Evolutionary conservation across 1,140 invertebrate genomes (phyloP).

Genomic region (Tribolium madens): DNA sequence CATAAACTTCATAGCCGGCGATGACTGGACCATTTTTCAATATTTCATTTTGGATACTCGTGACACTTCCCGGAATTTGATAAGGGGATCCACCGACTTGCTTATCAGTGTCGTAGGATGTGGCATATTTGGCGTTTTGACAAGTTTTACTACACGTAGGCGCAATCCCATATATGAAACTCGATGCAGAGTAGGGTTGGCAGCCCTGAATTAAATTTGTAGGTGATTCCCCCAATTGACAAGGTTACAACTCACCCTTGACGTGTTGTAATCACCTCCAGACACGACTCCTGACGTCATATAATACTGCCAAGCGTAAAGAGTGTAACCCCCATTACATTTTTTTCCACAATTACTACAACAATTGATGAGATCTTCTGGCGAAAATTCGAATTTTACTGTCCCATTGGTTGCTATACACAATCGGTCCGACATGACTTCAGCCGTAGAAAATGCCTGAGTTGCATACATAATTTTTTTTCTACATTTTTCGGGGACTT

Average conservation of each 20-base stretch:
- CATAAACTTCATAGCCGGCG: conserved; percentile 89
- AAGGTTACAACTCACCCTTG: not conserved
- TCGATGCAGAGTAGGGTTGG: not conserved
- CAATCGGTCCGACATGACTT: conserved; percentile 28
- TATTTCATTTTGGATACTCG: conserved; percentile 85
- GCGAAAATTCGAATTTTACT: conserved; percentile 22
- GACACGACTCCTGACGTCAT: not conserved
- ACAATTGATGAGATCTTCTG: conserved; percentile 32
- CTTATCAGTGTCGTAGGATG: not conserved
- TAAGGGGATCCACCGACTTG: not conserved
- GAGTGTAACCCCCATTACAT: not conserved
- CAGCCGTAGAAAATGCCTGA: conserved; percentile 26
- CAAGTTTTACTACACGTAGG: not conserved
- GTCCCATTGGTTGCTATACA: conserved; percentile 7
- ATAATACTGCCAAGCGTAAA: not conserved
- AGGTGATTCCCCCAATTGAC: not conserved
- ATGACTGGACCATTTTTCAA: conserved; percentile 91
- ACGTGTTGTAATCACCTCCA: not conserved
- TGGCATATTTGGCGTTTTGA: not conserved
- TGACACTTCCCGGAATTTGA: not conserved
- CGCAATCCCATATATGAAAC: not conserved
- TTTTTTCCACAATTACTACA: not conserved
- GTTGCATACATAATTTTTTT: not conserved
- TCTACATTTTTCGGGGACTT: not conserved
- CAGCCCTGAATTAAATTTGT: not conserved